Evolutionary conservation across 2,113 vertebrate species (phyloP), one percentile per base, ranked within the genome.

Genomic region (Blennius ocellaris): DNA sequence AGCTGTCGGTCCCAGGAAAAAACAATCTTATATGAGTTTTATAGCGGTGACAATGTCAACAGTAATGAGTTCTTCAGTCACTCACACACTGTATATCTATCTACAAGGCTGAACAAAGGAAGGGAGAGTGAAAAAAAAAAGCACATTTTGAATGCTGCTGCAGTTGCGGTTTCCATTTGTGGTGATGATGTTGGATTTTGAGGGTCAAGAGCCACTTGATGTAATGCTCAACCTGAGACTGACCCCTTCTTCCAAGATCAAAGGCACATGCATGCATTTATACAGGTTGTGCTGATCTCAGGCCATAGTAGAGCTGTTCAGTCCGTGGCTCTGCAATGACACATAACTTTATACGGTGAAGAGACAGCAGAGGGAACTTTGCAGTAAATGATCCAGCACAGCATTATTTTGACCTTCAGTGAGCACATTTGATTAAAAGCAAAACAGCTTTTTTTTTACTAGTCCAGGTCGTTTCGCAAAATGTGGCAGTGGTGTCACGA

Each of bases 351-450:
- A 52, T 66, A 37, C 50, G 58, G 45, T 30, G 5, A 40, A 72
- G 12, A 61, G 30, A 51, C n/a, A 1, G 14, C 37, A 37, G 53
- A 47, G 14, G 37, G 44, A 63, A 12, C 1, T 49, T 45, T 65
- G 55, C 4, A 30, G 21, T 30, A 30, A 30, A 30, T 30, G n/a
- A 71, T 54, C 51, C 45, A n/a, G 57, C 17, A 40, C 57, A 69
- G 41, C 16, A 41, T 21, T 49, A 14, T 21, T 69, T 44, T 80
- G 58, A 84, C 82, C 75, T 73, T 83, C 67, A 44, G 5, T 10
- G 3, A 38, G 5, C 45, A 60, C 2, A 50, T 36, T 53, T 39
- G 5, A 36, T 43, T 57, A 39, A 60, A 54, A 59, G 5, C 1
- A 45, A 45, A 67, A 66, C 40, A 43, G 65, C 63, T 2, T 15